Conservation (phyloP, 2,888 invertebrate genomes). For the Yponomeuta malinellus region DNA sequence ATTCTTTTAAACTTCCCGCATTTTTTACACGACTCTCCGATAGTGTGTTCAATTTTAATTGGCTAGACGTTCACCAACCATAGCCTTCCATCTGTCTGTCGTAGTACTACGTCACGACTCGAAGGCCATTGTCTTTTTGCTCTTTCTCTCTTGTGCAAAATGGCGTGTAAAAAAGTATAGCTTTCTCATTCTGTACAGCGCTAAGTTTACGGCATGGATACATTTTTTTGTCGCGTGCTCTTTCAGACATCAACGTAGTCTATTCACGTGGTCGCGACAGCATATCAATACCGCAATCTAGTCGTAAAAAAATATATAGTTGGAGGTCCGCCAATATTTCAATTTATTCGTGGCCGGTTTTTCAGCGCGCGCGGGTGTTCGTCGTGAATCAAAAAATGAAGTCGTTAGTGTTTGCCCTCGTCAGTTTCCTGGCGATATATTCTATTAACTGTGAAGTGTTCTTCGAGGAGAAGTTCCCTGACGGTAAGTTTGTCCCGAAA, state of each 20-base stretch:
- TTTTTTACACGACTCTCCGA: conserved; percentile 28
- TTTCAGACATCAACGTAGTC: conserved; percentile 27
- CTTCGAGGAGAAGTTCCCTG: conserved; percentile 87
- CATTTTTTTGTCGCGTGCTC: conserved; percentile 41
- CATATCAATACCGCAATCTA: conserved; percentile 32
- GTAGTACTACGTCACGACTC: conserved; percentile 49
- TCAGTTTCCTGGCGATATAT: conserved; percentile 76
- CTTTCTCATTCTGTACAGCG: conserved; percentile 50
- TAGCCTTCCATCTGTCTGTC: conserved; percentile 81
- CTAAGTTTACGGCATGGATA: conserved; percentile 31
- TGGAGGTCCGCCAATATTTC: conserved; percentile 55
- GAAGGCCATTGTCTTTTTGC: conserved; percentile 33
- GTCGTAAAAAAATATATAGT: conserved; percentile 56
- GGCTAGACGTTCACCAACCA: conserved; percentile 73
- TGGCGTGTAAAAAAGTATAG: conserved; percentile 19
- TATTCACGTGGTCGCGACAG: conserved; percentile 36
- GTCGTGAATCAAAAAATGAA: conserved; percentile 72
- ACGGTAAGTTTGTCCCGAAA: conserved; percentile 79
- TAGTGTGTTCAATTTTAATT: conserved; percentile 69
- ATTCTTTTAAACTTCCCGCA: conserved; percentile 26
- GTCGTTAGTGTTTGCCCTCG: conserved; percentile 69
- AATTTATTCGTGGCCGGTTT: conserved; percentile 72
- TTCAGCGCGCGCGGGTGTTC: conserved; percentile 43
- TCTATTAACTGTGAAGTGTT: conserved; percentile 81
- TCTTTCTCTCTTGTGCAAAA: conserved; percentile 39